Conservation (phyloP, 2,888 invertebrate genomes). For the Auanema sp. region DNA sequence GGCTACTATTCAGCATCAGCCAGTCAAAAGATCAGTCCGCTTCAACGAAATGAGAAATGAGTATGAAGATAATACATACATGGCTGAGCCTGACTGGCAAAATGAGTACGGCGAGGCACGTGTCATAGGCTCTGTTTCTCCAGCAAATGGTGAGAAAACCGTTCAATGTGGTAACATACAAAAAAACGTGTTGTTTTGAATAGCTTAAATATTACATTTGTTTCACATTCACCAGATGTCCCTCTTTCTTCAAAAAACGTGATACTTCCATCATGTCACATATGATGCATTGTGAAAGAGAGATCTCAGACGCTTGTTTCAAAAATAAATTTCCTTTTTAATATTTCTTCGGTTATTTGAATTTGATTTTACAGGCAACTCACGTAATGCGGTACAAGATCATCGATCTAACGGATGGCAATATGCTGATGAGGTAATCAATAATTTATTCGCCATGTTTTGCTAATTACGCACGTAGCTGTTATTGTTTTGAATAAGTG, state of each 20-base stretch:
- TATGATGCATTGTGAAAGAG: background rate
- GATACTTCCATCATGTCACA: background rate
- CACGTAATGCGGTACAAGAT: background rate
- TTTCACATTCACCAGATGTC: conserved; percentile 3
- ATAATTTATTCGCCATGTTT: background rate
- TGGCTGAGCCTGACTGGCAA: conserved; percentile 14
- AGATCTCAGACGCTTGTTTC: background rate
- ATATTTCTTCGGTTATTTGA: background rate
- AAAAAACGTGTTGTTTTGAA: background rate
- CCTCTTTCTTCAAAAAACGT: background rate
- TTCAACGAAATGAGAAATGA: conserved; percentile 8
- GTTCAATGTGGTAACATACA: background rate
- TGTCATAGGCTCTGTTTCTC: conserved; percentile 20
- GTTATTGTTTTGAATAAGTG: too few species aligned
- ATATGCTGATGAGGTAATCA: conserved; percentile 11
- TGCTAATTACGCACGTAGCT: too few species aligned
- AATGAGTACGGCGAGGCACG: conserved; percentile 23
- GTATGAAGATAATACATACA: background rate
- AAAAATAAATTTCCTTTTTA: background rate
- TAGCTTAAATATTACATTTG: background rate
- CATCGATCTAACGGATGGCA: conserved; percentile 2
- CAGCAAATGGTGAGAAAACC: conserved; percentile 12
- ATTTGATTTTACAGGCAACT: background rate
- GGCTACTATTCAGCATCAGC: background rate
- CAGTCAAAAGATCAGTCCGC: conserved; percentile 17